Evolutionary conservation across 2,888 invertebrate genomes (phyloP), one percentile per base, ranked within the genome.

Genomic region (Callyntrura sp.): DNA sequence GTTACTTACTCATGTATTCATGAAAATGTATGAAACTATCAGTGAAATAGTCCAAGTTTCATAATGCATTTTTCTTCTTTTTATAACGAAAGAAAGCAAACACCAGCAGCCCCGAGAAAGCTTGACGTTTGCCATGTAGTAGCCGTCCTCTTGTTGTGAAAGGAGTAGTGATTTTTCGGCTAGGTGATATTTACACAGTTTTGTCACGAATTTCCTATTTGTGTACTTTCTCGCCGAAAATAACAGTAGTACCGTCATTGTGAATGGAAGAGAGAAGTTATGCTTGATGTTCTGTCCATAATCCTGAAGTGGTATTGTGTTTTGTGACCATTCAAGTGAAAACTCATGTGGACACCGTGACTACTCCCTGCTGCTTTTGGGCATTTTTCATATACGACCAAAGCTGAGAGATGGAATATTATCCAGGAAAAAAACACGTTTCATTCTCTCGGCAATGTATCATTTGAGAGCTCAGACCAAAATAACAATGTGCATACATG

Each of bases 131-230:
- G n/a, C 17, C 11, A 73, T 73, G 48, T 76, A 51, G n/a, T n/a
- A n/a, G n/a, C n/a, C n/a, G n/a, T n/a, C n/a, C 14, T 14, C 12
- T 45, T 12, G 45, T 51, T 28, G 48, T 55, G 23, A 28, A 17
- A 73, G 65, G 23, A 48, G 60, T 85, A 65, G 79, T 86, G 78
- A 79, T 86, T 81, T 87, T 85, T 68, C 51, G 79, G 65, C 51
- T 62, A 79, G 35, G 79, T 20, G 79, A 86, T 76, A 86, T 87
- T 87, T 87, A 87, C 70, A 55, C 68, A 87, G 81, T 87, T 87
- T 87, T 87, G 81, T 87, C 87, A 87, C 87, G 87, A 87, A 87
- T 81, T 81, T 68, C 70, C 68, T 28, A 25, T 87, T 70, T 87
- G n/a, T 45, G 85, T 65, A 81, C 81, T 65, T 87, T 65, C 48